These are phyloP conservation scores for Pogonognathellus flavescens DNA, from an alignment of 1,140 invertebrate species.

Conservation along the genomic window DNA sequence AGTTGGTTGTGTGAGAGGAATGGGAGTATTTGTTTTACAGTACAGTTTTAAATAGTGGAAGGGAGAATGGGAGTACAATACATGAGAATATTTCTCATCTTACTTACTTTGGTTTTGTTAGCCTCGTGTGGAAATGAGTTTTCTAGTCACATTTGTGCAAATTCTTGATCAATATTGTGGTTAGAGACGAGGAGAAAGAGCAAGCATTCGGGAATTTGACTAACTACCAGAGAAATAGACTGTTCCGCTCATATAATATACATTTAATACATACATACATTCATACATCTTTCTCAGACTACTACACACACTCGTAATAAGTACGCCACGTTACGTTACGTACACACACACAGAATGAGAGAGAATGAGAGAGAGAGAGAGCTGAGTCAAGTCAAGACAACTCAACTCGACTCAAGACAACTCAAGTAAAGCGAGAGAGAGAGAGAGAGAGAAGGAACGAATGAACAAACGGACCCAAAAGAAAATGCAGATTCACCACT, in stretches of 20 bases:
- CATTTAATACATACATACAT: constrained; percentile 24
- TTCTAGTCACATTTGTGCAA: constrained; percentile 55
- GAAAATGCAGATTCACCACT: constrained; percentile 63
- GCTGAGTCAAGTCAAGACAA: not conserved
- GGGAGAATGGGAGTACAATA: not conserved
- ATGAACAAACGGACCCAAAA: constrained; percentile 49
- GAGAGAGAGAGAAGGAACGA: constrained; percentile 43
- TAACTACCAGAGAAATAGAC: constrained; percentile 23
- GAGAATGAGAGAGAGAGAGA: not conserved
- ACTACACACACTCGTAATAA: not conserved
- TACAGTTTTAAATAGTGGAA: not conserved
- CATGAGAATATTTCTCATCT: constrained; percentile 38
- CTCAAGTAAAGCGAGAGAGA: constrained; percentile 46
- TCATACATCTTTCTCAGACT: not conserved
- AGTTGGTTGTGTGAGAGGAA: no score
- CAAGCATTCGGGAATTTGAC: constrained; percentile 35
- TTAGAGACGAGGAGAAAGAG: constrained; percentile 44
- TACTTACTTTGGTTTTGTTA: constrained; percentile 8
- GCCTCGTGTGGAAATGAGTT: constrained; percentile 48
- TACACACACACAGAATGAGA: not conserved
- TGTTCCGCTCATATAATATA: not conserved
- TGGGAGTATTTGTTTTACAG: no score
- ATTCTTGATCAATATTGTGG: constrained; percentile 56
- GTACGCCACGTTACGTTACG: not conserved
- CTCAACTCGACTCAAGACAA: constrained; percentile 30